Base-by-base conservation (phyloP, 64 coral and sea anemone genomes). In the Trachythela sp. region DNA sequence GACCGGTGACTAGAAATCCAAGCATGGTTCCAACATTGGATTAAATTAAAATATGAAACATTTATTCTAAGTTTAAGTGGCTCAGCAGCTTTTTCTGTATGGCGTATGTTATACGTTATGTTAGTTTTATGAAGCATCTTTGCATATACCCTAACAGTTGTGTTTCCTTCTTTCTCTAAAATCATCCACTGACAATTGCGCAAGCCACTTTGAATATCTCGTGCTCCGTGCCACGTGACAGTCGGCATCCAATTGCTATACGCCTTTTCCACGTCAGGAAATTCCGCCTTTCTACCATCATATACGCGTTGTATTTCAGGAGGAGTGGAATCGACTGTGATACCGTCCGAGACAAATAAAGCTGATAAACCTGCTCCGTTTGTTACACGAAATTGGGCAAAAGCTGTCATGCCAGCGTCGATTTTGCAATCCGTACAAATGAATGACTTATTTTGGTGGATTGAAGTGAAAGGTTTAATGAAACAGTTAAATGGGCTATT, bases 271-370 rank as follows among this genome's bases (percentile, higher is more conserved):
- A 35, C 37, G 75, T 80, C 75, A 35, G 75, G 75, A 80, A 36
- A 18, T 17, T 80, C 75, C 13, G 75, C 8, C 35, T 30, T 84
- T 77, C 37, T 27, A 17, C 94, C 94, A 95, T 24, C 38, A 70
- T 13, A 50, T 83, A 87, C 87, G 84, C 4, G 70, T 42, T 2
- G 54, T 51, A 77, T 48, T 48, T 30, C 88, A 87, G 94, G 91
- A 22, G 91, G 91, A 10, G 84, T 92, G 26, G 31, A 86, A 92
- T 95, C 94, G 11, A 84, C 88, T 37, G 59, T 90, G 15, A 95
- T 88, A 18, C 94, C 94, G 87, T 95, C 85, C 48, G 94, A 95
- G 86, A 77, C 52, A 35, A 95, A 83, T 56, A 85, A 68, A 8
- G 38, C 90, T 18, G 90, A 51, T 14, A 77, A 76, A 39, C 91